Base-by-base conservation (phyloP, 2,888 invertebrate species). In the Lypha dubia region DNA sequence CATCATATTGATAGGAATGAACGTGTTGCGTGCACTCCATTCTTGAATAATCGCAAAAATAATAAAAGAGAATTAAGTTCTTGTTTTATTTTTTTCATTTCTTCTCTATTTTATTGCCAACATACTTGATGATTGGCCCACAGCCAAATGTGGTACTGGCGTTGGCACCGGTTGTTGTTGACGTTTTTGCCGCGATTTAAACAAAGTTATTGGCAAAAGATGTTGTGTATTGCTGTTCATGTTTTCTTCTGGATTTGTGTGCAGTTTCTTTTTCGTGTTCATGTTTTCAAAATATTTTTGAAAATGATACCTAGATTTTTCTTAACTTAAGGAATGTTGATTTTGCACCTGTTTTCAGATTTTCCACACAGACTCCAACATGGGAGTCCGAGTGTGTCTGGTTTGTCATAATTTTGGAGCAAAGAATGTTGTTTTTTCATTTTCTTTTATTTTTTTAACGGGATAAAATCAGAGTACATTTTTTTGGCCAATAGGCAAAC, bases 21-120 rank as follows among this genome's bases (percentile, higher is more conserved):
- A 73, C 70, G 28, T 79, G 68, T 65, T 56, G 67, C 62, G 58
- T 67, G 79, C 73, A 68, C 68, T 76, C 75, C 49, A 82, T 76
- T 82, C 70, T 75, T 60, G 22, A 67, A 67, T 46, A 38, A 74
- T 74, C 63, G 15, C 20, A 74, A 63, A 73, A 44, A 20, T 20
- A 24, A 44, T 35, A 51, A 51, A 49, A 68, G 35, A 68, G 38
- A 70, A 70, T 51, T 62, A 24, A 41, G 60, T 77, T 77, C 8
- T 77, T 71, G 53, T 67, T 24, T 35, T 8, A 41, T 44, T 58
- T 58, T 41, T 28, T 32, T 20, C 56, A 38, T 46, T 49, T 65
- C 32, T 62, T 79, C 49, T 32, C n/a, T 62, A 62, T 58, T 58
- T 73, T 67, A 38, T 73, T 46, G 24, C 73, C 24, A 67, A 73